A percentile compares a stretch with the other conserved stretches of the same genome.
Conservation (phyloP, 30 jellyfish, hydroid and myxozoan genomes). For the Nemopilema nomurai region DNA sequence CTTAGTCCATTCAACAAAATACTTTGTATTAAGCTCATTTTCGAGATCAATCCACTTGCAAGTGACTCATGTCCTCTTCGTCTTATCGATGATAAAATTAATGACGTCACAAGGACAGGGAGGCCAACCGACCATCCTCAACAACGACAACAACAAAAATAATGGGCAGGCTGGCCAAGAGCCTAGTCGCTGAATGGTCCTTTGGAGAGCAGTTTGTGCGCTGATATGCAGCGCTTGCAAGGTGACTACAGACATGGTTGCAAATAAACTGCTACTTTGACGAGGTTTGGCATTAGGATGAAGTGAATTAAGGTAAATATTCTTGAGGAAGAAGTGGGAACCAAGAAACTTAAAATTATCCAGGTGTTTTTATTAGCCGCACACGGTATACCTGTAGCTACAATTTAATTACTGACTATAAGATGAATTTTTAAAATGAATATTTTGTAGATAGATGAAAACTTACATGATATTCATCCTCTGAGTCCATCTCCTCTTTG, state of each 20-base stretch:
- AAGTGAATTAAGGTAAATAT: too few relatives aligned
- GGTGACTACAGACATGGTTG: background rate
- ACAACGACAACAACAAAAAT: constrained; percentile 33
- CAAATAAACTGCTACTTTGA: too few relatives aligned
- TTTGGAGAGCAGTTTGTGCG: too few relatives aligned
- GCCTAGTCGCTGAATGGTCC: background rate
- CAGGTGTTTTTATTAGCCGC: too few relatives aligned
- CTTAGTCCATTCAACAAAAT: constrained; percentile 13
- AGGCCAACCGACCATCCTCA: constrained; percentile 8
- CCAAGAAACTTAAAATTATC: too few relatives aligned
- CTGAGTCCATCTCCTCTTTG: constrained; percentile 45
- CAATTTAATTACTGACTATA: too few relatives aligned
- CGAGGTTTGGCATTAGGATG: too few relatives aligned
- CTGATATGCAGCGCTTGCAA: background rate
- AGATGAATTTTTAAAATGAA: too few relatives aligned
- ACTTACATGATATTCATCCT: constrained; percentile 32
- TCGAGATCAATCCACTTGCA: constrained; percentile 1
- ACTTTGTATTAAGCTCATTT: background rate
- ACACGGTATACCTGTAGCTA: too few relatives aligned
- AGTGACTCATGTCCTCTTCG: constrained; percentile 41
- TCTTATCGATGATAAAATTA: background rate
- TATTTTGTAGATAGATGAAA: background rate
- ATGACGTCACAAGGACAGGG: background rate
- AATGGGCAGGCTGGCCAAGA: background rate
- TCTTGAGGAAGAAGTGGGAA: too few relatives aligned